phyloP scores from a whole-genome alignment of 1,140 invertebrate genomes.

The Carcinoscorpius rotundicauda region DNA sequence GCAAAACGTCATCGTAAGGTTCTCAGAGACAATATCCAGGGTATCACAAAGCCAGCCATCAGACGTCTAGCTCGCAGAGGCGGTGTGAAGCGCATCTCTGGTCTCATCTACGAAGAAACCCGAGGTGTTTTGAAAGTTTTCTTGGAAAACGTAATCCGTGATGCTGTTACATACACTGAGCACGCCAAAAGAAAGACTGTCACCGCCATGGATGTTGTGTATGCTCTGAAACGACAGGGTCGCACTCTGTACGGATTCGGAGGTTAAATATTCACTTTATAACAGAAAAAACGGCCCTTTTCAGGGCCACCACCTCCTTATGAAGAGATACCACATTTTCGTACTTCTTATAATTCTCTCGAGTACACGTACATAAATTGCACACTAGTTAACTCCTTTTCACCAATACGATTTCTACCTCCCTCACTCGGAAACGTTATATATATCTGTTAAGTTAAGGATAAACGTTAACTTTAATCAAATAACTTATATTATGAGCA shows the following conservation, averaged over 20 bases:
- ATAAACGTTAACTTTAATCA: no score
- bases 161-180: slow-evolving; percentile 68
- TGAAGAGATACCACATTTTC: no score
- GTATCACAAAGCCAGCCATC: slow-evolving; percentile 54
- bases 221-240: slow-evolving; percentile 69
- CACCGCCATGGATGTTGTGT: slow-evolving; percentile 77
- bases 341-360: no score
- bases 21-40: slow-evolving; percentile 57
- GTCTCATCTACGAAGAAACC: slow-evolving; percentile 57
- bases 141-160: slow-evolving; percentile 65
- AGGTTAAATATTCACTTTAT: slow-evolving; percentile 30
- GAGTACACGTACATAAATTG: no score
- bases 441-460: no score
- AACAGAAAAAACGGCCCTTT: slow-evolving; percentile 14
- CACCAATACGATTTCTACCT: no score
- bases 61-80: slow-evolving; percentile 53
- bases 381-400: no score
- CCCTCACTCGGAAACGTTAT: no score
- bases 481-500: no score
- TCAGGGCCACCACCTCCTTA: slow-evolving; percentile 7
- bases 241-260: slow-evolving; percentile 49
- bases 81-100: slow-evolving; percentile 60
- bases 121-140: slow-evolving; percentile 62
- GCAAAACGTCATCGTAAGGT: slow-evolving; percentile 37
- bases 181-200: slow-evolving; percentile 69